Base-by-base conservation (phyloP, 2,888 invertebrate genomes). In the Heliconius charithonia region DNA sequence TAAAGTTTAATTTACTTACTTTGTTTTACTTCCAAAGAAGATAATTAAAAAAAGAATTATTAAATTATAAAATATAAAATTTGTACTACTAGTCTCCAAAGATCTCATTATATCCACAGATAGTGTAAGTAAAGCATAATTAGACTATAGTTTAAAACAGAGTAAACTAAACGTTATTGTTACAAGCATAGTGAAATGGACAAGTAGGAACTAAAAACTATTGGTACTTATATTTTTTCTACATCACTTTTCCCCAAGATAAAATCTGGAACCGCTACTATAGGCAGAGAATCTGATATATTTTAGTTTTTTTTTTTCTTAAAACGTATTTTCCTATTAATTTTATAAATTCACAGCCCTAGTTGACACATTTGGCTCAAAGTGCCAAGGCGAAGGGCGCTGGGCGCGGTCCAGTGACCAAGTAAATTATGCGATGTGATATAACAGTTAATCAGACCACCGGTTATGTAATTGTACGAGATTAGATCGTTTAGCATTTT, bases 351-450 rank as follows among this genome's bases (percentile, higher is more conserved):
- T 59, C 56, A 37, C 75, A 81, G n/a, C 73, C 77, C 69, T 79
- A 81, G 77, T 69, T 69, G 78, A 62, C 76, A 77, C 82, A 83
- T 81, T 87, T 87, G 87, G 87, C 86, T 84, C 83, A 82, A 51
- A 77, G 79, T 71, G 82, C 81, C 87, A 87, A 88, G 87, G 87
- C 86, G 86, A 87, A 87, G 88, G 88, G 86, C 86, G 84, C 82
- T 85, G 87, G 85, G 85, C 84, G 81, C 81, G 83, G 80, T 85
- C 83, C 84, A 83, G 82, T 82, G 69, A 74, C 79, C 78, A 41
- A 56, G 29, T 78, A 71, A 75, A 79, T 85, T 85, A 82, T 82
- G 81, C 82, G 82, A 84, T 78, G 79, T 81, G 72, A 81, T 81
- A 59, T 76, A 77, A 81, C 66, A 16, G 27, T 79, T 75, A 76